Conservation (phyloP, 2,113 vertebrate genomes). For the Daphoenositta chrysoptera region DNA sequence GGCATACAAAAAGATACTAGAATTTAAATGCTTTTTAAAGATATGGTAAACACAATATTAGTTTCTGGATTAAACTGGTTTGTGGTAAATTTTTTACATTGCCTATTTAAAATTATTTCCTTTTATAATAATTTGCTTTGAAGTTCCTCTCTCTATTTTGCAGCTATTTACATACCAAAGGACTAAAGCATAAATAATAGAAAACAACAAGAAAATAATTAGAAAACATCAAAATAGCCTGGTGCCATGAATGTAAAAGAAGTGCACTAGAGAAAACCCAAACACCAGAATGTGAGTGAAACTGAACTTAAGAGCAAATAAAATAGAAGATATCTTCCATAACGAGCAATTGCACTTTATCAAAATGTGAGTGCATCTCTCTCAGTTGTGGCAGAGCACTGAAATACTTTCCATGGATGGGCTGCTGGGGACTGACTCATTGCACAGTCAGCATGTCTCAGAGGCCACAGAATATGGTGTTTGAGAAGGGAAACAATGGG, state of each 20-base stretch:
- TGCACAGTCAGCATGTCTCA: neutral
- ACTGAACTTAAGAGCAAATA: neutral
- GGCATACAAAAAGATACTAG: neutral
- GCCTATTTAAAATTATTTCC: neutral
- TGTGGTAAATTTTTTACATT: neutral
- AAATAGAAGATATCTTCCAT: neutral
- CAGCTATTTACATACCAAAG: neutral
- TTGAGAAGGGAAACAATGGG: neutral
- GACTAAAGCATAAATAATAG: neutral
- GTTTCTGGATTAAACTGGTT: neutral
- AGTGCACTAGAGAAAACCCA: neutral
- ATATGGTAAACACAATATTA: neutral
- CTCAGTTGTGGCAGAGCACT: neutral
- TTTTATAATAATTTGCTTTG: neutral
- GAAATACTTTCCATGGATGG: neutral
- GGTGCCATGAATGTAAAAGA: neutral
- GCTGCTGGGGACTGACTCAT: neutral
- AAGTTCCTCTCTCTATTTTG: neutral
- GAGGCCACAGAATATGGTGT: neutral
- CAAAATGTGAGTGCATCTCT: neutral
- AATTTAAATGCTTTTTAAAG: neutral
- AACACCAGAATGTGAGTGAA: neutral
- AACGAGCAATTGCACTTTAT: neutral
- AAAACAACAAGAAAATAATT: neutral
- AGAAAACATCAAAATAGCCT: neutral